Base-by-base conservation (phyloP, 2,797 vertebrate genomes). In the Premnoplex brunnescens region DNA sequence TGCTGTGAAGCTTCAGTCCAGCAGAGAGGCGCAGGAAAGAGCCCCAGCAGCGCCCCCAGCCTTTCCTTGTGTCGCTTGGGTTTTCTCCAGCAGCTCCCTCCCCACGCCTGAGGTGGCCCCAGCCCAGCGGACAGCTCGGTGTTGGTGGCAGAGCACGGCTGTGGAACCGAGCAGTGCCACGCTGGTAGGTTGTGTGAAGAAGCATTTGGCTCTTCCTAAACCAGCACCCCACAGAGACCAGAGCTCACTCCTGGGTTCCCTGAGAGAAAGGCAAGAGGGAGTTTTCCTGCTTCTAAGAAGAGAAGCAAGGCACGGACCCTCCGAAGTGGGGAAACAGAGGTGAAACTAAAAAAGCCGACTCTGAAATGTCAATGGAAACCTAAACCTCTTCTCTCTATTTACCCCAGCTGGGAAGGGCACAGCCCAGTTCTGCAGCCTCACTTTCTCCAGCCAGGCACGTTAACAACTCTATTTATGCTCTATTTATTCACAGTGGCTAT, bases 391-490 rank as follows among this genome's bases (percentile, higher is more conserved):
- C 55, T 72, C 17, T 62, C 21, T 2, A 1, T 52, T 78, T 89
- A 79, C 56, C 49, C 46, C 43, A 48, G 17, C 75, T 89, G 67
- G 59, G 75, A 36, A 74, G 75, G 55, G 43, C 72, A 92, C 82
- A 84, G 49, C 62, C 52, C 14, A 3, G 46, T 59, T 62, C 71
- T 13, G 2, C 73, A 94, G 62, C 80, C 80, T 93, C 77, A 8
- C 81, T 78, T 89, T 74, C 71, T 89, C 72, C 79, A 95, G 48
- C 75, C 5, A 1, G 91, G 81, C 77, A 88, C 18, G 8, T 91
- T 89, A 91, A 92, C 85, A 85, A 21, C 85, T 90, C 59, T 73
- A 81, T 82, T 92, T 87, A 60, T 92, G 96, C 93, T 94, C 96
- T 66, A 85, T 95, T 93, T 95, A 54, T 60, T 89, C 72, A 49